Evolutionary conservation across 2,888 invertebrate species (phyloP).

Genomic region (Thera obeliscata): DNA sequence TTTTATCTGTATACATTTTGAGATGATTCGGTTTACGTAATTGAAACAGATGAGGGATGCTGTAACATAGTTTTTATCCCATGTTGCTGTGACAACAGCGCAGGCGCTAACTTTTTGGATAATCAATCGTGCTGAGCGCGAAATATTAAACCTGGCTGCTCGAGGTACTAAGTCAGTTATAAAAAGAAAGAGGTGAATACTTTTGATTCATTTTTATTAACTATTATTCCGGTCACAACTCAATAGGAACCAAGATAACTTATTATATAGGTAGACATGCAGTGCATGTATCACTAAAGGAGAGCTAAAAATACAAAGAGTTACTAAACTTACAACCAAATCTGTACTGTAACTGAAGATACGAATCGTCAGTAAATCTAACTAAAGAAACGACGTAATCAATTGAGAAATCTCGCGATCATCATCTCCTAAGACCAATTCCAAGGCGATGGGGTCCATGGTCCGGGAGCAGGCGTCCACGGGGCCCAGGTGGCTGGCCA

Average conservation of each 20-base stretch:
- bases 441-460: constrained; percentile 63
- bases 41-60: constrained; percentile 63
- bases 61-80: constrained; percentile 64
- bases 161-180: neutral
- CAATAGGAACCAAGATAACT: neutral
- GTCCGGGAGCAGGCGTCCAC: constrained; percentile 35
- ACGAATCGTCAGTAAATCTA: too few species aligned
- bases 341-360: too few species aligned
- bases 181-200: neutral
- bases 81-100: constrained; percentile 63
- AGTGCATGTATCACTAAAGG: too few species aligned
- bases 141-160: constrained; percentile 6
- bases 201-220: neutral
- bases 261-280: too few species aligned
- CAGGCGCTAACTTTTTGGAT: constrained; percentile 57
- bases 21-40: constrained; percentile 46
- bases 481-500: constrained; percentile 55
- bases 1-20: constrained; percentile 22
- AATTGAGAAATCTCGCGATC: neutral
- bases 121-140: constrained; percentile 33
- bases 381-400: too few species aligned
- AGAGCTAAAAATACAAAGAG: too few species aligned
- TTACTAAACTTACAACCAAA: too few species aligned
- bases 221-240: neutral
- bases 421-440: constrained; percentile 58